Evolutionary conservation across 2,888 invertebrate species (phyloP).

Genomic region (Frankliniella fusca): DNA sequence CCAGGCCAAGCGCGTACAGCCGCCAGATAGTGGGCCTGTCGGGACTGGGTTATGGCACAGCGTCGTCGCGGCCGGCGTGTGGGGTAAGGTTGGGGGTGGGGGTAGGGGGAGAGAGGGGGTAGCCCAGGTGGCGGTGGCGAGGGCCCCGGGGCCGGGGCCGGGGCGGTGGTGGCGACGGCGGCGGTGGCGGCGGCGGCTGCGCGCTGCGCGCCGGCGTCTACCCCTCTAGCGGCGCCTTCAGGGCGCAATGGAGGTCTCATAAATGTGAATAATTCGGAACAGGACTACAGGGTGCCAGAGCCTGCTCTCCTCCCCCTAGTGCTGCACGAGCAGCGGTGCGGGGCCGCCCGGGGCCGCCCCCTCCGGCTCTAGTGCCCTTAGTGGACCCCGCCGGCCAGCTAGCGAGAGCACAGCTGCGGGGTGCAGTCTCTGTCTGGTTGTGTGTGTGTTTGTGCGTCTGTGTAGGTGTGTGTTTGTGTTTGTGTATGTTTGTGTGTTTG

Average conservation of each 20-base stretch:
- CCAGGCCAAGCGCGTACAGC: not conserved
- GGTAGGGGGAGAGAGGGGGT: too few species aligned
- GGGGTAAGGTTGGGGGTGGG: not conserved
- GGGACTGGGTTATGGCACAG: slow-evolving; percentile 15
- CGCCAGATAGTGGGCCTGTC: slow-evolving; percentile 21
- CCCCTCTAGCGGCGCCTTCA: slow-evolving; percentile 4
- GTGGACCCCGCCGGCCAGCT: too few species aligned
- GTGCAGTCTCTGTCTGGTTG: too few species aligned
- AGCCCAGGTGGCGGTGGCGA: not conserved
- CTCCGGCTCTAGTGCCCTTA: too few species aligned
- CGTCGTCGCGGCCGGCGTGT: not conserved
- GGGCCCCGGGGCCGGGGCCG: not conserved
- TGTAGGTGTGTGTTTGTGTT: too few species aligned
- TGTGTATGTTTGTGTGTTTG: too few species aligned
- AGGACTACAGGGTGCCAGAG: slow-evolving; percentile 21
- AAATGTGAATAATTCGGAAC: slow-evolving; percentile 24
- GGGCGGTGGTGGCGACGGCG: not conserved
- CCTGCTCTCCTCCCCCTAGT: not conserved
- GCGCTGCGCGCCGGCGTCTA: not conserved
- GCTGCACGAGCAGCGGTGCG: not conserved
- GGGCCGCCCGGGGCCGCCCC: not conserved
- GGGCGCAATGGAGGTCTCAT: slow-evolving; percentile 11
- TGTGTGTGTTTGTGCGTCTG: too few species aligned
- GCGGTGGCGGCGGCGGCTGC: not conserved
- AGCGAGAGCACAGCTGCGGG: too few species aligned